Evolutionary conservation across 2,113 vertebrate species (phyloP), one percentile per base, ranked within the genome.

Genomic region (Scomber colias): DNA sequence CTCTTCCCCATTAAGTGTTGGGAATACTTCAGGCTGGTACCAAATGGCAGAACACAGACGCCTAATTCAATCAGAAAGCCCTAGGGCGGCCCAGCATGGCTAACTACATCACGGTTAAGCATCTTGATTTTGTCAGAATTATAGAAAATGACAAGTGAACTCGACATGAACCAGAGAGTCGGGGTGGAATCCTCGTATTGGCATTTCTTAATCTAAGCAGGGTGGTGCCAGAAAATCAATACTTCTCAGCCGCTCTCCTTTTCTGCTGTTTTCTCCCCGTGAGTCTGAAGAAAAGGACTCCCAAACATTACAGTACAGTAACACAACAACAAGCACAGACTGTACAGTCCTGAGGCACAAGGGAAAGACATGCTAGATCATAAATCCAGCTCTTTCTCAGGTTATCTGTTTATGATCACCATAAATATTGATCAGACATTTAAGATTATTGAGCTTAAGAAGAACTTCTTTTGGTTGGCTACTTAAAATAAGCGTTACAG

Each of bases 61-160:
- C 53, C 80, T 95, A 93, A 95, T 93, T 93, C 67, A 92, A 93
- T 95, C 82, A 95, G 82, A 90, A 89, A 86, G 84, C 92, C 91
- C 71, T 63, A 75, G 90, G 87, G 86, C 89, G 74, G 84, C 84
- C 82, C 70, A 66, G 84, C 75, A 68, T 89, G 93, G 92, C 95
- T 95, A 96, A 96, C 95, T 91, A 90, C 93, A 95, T 96, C 96
- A 97, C 93, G 81, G 96, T 96, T 96, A 95, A 96, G 94, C 95
- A 95, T 95, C 96, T 96, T 95, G 94, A 93, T 94, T 96, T 96
- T 94, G 90, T 94, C 95, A 95, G 90, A 97, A 97, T 97, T 97
- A 97, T 96, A 95, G 95, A 96, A 97, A 97, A 98, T 97, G 97
- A 98, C 97, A 98, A 91, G 95, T 97, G 97, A 98, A 98, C 97